Evolutionary conservation across 1,140 invertebrate genomes (phyloP).

Genomic region (Lepidostoma basale): DNA sequence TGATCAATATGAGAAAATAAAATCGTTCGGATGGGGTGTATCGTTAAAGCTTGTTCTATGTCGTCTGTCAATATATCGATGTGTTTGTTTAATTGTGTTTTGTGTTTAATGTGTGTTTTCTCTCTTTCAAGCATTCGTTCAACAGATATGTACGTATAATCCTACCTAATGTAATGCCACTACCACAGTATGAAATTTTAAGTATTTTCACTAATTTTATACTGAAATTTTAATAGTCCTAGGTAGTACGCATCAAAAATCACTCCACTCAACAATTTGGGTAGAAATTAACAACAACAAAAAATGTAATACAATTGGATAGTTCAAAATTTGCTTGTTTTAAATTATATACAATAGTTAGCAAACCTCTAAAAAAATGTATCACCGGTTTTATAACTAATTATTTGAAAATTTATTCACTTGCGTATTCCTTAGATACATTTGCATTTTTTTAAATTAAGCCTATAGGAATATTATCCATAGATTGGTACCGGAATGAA

Average conservation of each 20-base stretch:
- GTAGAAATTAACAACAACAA: background rate
- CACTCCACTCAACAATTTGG: background rate
- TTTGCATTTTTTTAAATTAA: too few species aligned
- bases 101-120: slow-evolving; percentile 13
- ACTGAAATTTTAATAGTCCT: background rate
- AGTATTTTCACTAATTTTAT: background rate
- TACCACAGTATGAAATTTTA: slow-evolving; percentile 7
- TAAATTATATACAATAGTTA: too few species aligned
- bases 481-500: too few species aligned
- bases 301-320: background rate
- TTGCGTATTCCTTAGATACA: too few species aligned
- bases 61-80: slow-evolving; percentile 5
- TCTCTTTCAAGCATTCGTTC: slow-evolving; percentile 19
- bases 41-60: too few species aligned
- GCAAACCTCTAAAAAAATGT: too few species aligned
- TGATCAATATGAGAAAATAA: too few species aligned
- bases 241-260: slow-evolving; percentile 7
- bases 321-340: too few species aligned
- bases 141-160: slow-evolving; percentile 14
- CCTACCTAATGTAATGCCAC: slow-evolving; percentile 1
- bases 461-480: too few species aligned
- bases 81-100: background rate
- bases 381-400: too few species aligned
- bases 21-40: too few species aligned
- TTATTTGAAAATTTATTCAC: too few species aligned